phyloP scores from a whole-genome alignment of 2,888 invertebrate genomes.

The Aporophyla nigra region DNA sequence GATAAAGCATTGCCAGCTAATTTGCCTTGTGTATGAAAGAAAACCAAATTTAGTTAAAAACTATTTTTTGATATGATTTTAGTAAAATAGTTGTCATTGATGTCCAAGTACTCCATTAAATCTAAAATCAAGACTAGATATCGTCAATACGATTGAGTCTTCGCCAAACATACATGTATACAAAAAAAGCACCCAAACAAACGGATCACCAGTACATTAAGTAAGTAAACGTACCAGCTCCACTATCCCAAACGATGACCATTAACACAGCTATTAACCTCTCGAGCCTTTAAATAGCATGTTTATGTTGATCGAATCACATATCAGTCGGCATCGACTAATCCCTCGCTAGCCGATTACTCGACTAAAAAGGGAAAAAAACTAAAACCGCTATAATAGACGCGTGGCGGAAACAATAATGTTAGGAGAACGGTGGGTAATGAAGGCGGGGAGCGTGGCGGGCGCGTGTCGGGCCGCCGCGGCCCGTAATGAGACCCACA shows the following conservation, averaged over 20 bases:
- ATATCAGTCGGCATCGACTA: slow-evolving; percentile 78
- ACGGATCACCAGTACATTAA: slow-evolving; percentile 22
- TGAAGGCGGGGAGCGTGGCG: slow-evolving; percentile 84
- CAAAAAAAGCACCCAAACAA: slow-evolving; percentile 20
- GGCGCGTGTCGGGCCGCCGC: slow-evolving; percentile 70
- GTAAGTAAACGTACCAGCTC: slow-evolving; percentile 32
- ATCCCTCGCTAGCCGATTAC: slow-evolving; percentile 86
- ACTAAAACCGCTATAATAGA: slow-evolving; percentile 77
- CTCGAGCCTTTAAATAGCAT: slow-evolving; percentile 79
- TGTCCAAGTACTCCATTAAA: not conserved
- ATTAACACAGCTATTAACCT: slow-evolving; percentile 81
- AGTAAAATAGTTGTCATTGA: not conserved
- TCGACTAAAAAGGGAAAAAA: slow-evolving; percentile 73
- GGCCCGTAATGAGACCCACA: slow-evolving; percentile 73
- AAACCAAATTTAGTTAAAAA: not conserved
- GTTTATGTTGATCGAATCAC: slow-evolving; percentile 87
- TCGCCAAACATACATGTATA: not conserved
- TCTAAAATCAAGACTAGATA: not conserved
- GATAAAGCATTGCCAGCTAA: too few relatives aligned
- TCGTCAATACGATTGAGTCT: not conserved
- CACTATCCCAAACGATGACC: slow-evolving; percentile 38
- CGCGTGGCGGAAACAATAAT: slow-evolving; percentile 89
- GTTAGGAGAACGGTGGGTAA: slow-evolving; percentile 83
- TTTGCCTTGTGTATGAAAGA: too few relatives aligned
- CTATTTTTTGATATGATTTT: not conserved